Percentiles rank a stretch among this genome's conserved stretches.
These are phyloP conservation scores for Stenotaenia linearis DNA, from an alignment of 2,888 invertebrate genomes.

Conservation along the genomic window DNA sequence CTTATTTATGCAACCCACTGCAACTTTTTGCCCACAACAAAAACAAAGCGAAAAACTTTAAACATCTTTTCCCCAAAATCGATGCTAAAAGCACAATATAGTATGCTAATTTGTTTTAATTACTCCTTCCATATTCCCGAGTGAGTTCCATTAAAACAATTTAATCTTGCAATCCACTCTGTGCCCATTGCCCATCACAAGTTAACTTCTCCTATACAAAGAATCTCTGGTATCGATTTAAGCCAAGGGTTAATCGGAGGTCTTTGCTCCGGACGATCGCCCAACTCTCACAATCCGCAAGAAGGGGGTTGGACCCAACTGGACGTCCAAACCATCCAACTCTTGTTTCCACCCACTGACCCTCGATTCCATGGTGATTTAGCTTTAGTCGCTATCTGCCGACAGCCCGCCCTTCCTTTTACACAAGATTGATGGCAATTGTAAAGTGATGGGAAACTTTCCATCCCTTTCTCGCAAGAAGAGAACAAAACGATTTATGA, in stretches of 20 bases:
- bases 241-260: conserved; percentile 7
- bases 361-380: not conserved
- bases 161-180: conserved; percentile 19
- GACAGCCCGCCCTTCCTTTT: conserved; percentile 13
- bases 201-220: not conserved
- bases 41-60: not conserved
- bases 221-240: not conserved
- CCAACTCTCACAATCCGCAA: conserved; percentile 12
- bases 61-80: not conserved
- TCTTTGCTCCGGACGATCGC: conserved; percentile 15
- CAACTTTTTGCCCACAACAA: not conserved
- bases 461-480: conserved; percentile 21
- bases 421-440: conserved; percentile 14
- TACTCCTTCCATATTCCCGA: not conserved
- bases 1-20: not conserved
- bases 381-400: conserved; percentile 26
- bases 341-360: conserved; percentile 21
- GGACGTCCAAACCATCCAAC: conserved; percentile 14
- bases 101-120: not conserved
- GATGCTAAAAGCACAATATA: not conserved
- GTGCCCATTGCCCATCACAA: conserved; percentile 3
- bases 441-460: conserved; percentile 29
- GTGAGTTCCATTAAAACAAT: not conserved
- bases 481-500: not conserved
- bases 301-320: not conserved